Evolutionary conservation across 2,888 invertebrate genomes (phyloP), one percentile per base, ranked within the genome.

Genomic region (Limulus polyphemus): DNA sequence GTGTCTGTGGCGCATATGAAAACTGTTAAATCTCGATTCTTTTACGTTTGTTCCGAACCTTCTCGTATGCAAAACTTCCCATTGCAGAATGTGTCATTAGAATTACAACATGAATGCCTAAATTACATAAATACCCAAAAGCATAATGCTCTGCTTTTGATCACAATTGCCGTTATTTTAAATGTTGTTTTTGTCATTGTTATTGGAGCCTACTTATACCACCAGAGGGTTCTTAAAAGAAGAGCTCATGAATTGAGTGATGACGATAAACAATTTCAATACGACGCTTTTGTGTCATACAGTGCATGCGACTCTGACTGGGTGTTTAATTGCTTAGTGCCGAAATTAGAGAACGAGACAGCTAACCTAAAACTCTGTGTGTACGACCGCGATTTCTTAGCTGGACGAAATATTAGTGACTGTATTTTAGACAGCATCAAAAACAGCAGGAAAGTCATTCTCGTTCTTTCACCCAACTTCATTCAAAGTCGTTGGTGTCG

Each of bases 311-410:
- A 67, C 55, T 64, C 64, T 16, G 60, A 67, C 16, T 67, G 64
- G 64, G 64, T 67, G 16, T 59, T 65, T 60, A 62, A 60, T n/a
- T 49, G 57, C 46, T 50, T 67, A 32, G 52, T 67, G 17, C 67
- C 67, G 13, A 58, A 55, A 47, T 56, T 67, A 13, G 67, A 67
- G 54, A 57, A 49, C 16, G 32, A 49, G 4, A 49, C 16, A 14
- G 32, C 46, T 32, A 59, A 61, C 13, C n/a, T 65, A 14, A 65
- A 65, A 49, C 51, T 65, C 17, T 65, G 67, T 55, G 62, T 67
- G 12, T 67, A 67, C 48, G 67, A 67, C 51, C 54, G 67, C 10
- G 67, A 67, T 55, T 67, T 67, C 57, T 60, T 67, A 48, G 67
- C 67, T n/a, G 67, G 66, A 12, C 56, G 60, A 50, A 59, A 60